Evolutionary conservation across 1,140 invertebrate species (phyloP), one percentile per base, ranked within the genome.

Genomic region (Aphidius gifuensis): DNA sequence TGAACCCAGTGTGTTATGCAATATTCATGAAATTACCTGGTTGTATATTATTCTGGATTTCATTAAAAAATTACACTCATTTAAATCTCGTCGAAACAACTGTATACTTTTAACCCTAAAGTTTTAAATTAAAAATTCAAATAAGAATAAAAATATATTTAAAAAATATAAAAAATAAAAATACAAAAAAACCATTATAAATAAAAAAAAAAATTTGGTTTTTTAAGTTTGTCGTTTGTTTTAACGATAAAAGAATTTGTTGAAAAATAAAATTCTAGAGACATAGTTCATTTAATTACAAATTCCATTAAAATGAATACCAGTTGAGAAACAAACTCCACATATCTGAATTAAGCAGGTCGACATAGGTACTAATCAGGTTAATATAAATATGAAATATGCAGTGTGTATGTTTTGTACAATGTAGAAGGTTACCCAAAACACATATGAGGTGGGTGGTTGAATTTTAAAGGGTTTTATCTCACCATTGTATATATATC

Each of bases 341-440:
- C 80, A 81, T 79, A 81, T 81, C 78, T 74, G 71, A 70, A 80
- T 81, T 80, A 81, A 78, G 74, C 69, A 66, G 65, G 78, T 73
- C 72, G 76, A 81, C 80, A 77, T 16, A 16, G 73, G 74, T 80
- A 77, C 78, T 81, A 81, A 81, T 81, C 76, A 81, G 78, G 77
- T 80, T 81, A 81, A 81, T 81, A 80, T 81, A 81, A 80, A 81
- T 80, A 79, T 81, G 80, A 81, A 81, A 81, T 81, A 81, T 81
- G 79, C 75, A 81, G 74, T 68, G 71, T 74, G 69, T 69, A 69
- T 71, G 76, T 77, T 76, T 66, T 62, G 71, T 67, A 67, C 72
- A 68, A 68, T 69, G 69, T 58, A 69, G 66, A 73, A 71, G 74
- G 70, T 72, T 66, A 61, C 68, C 62, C 56, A 66, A 67, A 53